Conservation (phyloP, 2,888 invertebrate species). For the Agonopterix arenella region DNA sequence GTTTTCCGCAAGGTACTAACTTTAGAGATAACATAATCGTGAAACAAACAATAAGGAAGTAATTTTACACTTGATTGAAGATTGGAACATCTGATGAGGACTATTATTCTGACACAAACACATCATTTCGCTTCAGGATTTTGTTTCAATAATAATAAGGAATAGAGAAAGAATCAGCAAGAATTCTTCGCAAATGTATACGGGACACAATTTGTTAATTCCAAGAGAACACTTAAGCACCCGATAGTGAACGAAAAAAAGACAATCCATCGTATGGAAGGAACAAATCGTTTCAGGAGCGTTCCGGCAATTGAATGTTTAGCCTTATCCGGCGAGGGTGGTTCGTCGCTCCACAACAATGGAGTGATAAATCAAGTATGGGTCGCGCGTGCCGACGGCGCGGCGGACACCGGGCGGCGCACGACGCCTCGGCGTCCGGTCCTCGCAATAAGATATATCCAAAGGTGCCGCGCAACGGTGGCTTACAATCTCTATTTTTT, state of each 20-base stretch:
- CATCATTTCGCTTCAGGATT: no score
- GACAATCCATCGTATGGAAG: constrained; percentile 58
- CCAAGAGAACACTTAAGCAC: constrained; percentile 16
- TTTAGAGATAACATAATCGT: no score
- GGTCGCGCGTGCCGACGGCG: constrained; percentile 60
- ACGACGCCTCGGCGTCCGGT: constrained; percentile 38
- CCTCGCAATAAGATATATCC: constrained; percentile 39
- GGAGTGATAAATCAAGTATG: constrained; percentile 75
- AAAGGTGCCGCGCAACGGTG: constrained; percentile 43
- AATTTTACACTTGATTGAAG: no score
- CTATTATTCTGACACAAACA: no score
- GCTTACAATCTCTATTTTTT: constrained; percentile 1
- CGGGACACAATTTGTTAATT: no score
- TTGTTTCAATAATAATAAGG: no score
- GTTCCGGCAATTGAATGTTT: constrained; percentile 73
- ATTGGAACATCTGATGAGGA: no score
- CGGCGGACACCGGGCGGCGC: constrained; percentile 36
- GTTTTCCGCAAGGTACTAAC: no score
- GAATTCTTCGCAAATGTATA: no score
- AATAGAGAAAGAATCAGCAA: no score
- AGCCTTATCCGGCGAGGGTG: constrained; percentile 67
- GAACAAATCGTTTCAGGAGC: constrained; percentile 68
- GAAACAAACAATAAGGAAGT: no score
- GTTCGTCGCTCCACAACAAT: constrained; percentile 67
- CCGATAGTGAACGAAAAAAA: constrained; percentile 39